Base-by-base conservation (phyloP, 2,888 invertebrate species). In the Drosophila mayaguana region DNA sequence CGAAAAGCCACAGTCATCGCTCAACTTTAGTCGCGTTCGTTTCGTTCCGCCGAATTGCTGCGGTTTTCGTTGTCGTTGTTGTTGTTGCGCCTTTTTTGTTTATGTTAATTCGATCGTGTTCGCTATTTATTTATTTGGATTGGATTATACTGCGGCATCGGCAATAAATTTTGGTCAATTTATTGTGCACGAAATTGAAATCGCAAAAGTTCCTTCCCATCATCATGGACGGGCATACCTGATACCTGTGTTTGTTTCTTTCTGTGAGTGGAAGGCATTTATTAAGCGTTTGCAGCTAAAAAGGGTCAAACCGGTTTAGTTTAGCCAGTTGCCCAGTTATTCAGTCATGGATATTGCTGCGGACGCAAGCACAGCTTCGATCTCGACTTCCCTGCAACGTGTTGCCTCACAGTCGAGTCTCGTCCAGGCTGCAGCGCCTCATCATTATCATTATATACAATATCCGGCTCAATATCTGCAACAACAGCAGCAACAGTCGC, bases 321-420 rank as follows among this genome's bases (percentile, higher is more conserved):
- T 72, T 72, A 75, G 72, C 78, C 79, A 83, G 78, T 70, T 46
- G 61, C 59, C 61, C 46, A 62, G 62, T 50, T 62, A 55, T 50
- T 68, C 72, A 78, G 51, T 53, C 46, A 46, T 56, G 56, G 56
- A 56, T 32, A 40, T 28, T 54, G 56, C 56, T 59, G 32, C 75
- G 60, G 70, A 36, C 8, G 22, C 65, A 14, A 61, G 71, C 53
- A 20, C 76, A 40, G 54, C 54, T 3, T 40, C 54, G n/a, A 40
- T 54, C 61, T 36, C 75, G 60, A 67, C 81, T 72, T 77, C 84
- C 80, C 75, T 80, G 80, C 87, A 89, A 80, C 90, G 88, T 83
- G 95, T 92, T 83, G 95, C 92, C 82, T 96, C 72, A 94, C 96
- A 91, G 54, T 70, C 94, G 95, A 78, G 96, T 95, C 91, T 97